Evolutionary conservation across 2,888 invertebrate species (phyloP).

Genomic region (Lepidocyrtoides sp.): DNA sequence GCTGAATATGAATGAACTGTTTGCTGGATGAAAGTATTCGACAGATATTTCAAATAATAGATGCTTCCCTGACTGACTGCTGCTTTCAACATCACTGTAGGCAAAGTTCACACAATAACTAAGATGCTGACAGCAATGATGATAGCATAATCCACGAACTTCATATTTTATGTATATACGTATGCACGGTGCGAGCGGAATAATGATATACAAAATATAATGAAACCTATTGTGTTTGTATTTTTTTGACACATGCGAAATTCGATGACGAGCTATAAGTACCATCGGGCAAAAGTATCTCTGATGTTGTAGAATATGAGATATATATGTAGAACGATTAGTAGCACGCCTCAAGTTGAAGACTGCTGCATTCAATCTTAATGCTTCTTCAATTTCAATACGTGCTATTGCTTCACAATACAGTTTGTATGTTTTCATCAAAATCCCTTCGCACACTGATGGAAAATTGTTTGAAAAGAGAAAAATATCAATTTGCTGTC

Average conservation of each 20-base stretch:
- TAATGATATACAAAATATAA: background rate
- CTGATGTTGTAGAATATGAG: background rate
- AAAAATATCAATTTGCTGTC: constrained; percentile 19
- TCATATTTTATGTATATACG: no score
- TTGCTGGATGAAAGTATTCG: background rate
- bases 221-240: background rate
- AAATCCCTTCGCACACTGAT: background rate
- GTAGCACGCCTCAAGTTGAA: constrained; percentile 8
- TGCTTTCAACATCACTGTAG: constrained; percentile 10
- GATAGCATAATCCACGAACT: background rate
- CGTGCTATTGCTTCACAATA: background rate
- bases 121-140: background rate
- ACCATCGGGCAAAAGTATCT: background rate
- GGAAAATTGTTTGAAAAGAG: background rate
- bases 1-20: background rate
- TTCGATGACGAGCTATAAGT: background rate
- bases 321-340: background rate
- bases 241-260: background rate
- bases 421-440: background rate
- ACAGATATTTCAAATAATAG: constrained; percentile 1
- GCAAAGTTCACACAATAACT: background rate
- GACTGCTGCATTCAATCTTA: background rate
- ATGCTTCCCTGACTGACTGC: background rate
- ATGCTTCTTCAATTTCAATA: background rate
- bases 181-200: background rate